A percentile compares a stretch with the other conserved stretches of the same genome.
Conservation (phyloP, 2,888 invertebrate species). For the Parnassius glacialis region DNA sequence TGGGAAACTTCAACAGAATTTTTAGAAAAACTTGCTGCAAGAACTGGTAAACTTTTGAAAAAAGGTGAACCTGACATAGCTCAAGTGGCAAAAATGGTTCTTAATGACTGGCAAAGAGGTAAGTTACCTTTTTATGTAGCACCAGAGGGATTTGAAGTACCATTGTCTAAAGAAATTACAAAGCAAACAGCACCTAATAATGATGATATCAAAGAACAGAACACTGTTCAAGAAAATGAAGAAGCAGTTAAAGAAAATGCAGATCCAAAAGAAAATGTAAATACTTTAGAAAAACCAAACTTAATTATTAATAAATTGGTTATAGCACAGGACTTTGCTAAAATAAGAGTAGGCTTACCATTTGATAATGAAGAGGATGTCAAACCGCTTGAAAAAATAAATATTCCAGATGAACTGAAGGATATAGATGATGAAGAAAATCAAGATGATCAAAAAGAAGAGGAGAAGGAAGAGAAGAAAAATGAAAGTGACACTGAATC, state of each 20-base stretch:
- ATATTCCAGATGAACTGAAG: conserved; percentile 62
- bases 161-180: conserved; percentile 72
- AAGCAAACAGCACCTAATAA: conserved; percentile 37
- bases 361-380: conserved; percentile 84
- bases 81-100: conserved; percentile 94
- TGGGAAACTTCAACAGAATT: conserved; percentile 94
- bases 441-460: conserved; percentile 39
- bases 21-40: conserved; percentile 92
- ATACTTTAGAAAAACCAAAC: conserved; percentile 47
- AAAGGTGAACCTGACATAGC: conserved; percentile 97
- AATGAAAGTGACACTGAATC: conserved; percentile 77
- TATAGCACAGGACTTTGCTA: conserved; percentile 90
- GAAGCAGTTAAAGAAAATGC: conserved; percentile 26
- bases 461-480: conserved; percentile 36
- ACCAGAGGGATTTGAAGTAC: conserved; percentile 90
- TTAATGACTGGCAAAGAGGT: conserved; percentile 99
- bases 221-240: conserved; percentile 28
- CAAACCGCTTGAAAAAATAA: conserved; percentile 79
- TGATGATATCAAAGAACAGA: conserved; percentile 36
- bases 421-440: conserved; percentile 68
- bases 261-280: conserved; percentile 49
- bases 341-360: conserved; percentile 87
- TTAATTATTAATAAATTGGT: conserved; percentile 69
- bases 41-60: conserved; percentile 94
- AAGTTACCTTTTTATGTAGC: conserved; percentile 96